Percentiles rank a stretch among this genome's conserved stretches.
Evolutionary conservation across 1,140 invertebrate genomes (phyloP).

Genomic region (Vanessa atalanta): DNA sequence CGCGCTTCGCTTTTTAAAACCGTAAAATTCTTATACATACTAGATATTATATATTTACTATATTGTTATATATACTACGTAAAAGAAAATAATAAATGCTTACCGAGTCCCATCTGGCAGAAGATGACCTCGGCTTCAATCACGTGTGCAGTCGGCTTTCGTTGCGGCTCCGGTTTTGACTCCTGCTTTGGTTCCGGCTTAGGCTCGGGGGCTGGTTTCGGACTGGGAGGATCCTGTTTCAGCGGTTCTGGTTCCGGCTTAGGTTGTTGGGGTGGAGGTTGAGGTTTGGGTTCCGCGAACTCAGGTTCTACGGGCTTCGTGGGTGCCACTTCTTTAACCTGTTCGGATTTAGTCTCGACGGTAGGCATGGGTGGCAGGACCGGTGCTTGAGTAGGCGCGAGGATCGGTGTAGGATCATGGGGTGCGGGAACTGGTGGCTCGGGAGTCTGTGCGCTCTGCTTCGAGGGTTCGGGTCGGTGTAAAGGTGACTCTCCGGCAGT

Average conservation of each 20-base stretch:
- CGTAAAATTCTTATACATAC: neutral
- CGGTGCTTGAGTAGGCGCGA: conserved; percentile 39
- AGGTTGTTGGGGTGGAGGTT: conserved; percentile 38
- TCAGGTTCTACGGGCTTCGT: conserved; percentile 39
- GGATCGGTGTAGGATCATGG: conserved; percentile 52
- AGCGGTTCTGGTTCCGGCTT: conserved; percentile 35
- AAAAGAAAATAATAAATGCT: conserved; percentile 56
- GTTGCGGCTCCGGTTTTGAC: conserved; percentile 40
- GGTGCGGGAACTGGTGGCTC: conserved; percentile 45
- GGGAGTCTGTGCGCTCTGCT: conserved; percentile 51
- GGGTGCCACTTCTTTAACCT: conserved; percentile 33
- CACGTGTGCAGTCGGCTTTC: conserved; percentile 72
- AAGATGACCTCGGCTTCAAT: conserved; percentile 85
- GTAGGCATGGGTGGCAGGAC: conserved; percentile 26
- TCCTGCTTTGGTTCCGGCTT: conserved; percentile 57
- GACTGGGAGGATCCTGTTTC: conserved; percentile 46
- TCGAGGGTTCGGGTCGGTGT: conserved; percentile 57
- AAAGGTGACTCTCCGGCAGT: conserved; percentile 65
- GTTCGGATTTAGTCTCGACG: conserved; percentile 33
- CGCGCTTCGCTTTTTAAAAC: conserved; percentile 12
- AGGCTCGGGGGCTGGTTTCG: conserved; percentile 45
- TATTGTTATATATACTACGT: neutral
- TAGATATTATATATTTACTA: too few relatives aligned
- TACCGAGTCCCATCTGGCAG: conserved; percentile 85
- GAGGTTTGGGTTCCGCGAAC: conserved; percentile 33